phyloP scores from a whole-genome alignment of 2,113 vertebrate genomes.

The Actenoides hombroni region DNA sequence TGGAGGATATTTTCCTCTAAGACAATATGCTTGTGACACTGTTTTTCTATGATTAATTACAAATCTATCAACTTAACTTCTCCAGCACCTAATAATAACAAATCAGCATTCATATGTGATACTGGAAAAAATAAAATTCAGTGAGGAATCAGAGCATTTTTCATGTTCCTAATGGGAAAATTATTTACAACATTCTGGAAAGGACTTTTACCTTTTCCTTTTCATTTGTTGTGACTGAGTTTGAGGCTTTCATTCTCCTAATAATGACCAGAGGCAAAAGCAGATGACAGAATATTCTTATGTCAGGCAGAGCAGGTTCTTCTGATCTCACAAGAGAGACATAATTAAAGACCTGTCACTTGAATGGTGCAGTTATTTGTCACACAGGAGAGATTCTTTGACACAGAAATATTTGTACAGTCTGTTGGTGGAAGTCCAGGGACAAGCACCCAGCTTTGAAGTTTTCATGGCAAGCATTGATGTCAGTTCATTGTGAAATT shows the following conservation, averaged over 20 bases:
- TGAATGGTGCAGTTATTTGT: not conserved
- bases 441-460: not conserved
- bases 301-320: not conserved
- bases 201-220: not conserved
- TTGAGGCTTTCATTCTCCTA: conserved; percentile 16
- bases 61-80: not conserved
- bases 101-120: not conserved
- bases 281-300: not conserved
- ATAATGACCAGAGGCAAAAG: not conserved
- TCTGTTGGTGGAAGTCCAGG: not conserved
- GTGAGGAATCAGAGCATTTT: not conserved
- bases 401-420: not conserved
- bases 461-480: not conserved
- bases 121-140: not conserved
- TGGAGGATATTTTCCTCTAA: not conserved
- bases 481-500: not conserved
- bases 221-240: not conserved
- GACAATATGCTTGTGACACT: not conserved
- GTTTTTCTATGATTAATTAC: not conserved
- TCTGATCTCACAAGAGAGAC: not conserved
- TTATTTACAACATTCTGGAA: conserved; percentile 3
- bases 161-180: not conserved
- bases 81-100: not conserved
- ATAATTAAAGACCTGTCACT: not conserved
- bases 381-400: not conserved